Evolutionary conservation across 2,888 invertebrate genomes (phyloP), one percentile per base, ranked within the genome.

Genomic region (Patella pellucida): DNA sequence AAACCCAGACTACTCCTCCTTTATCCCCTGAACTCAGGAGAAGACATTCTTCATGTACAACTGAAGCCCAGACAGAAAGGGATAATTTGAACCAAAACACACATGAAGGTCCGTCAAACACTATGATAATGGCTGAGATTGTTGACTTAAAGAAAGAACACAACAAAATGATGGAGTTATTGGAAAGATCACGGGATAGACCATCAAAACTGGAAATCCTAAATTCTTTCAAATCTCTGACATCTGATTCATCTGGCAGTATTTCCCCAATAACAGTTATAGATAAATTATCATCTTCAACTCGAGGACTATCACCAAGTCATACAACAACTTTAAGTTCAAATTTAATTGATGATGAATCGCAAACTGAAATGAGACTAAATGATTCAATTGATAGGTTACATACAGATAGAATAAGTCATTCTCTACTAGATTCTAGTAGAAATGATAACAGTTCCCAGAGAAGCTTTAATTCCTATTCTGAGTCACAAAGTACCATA

Each of bases 61-160:
- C 62, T 0, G 19, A 23, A 19, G 19, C 23, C 11, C 62, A 62
- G 62, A 62, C 62, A 23, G 62, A 62, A 23, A 19, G 14, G 14
- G 23, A 62, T 62, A 9, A 62, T 23, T 23, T 15, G 23, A 23
- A 19, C 23, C 19, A 23, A 62, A 23, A 19, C 19, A 23, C 23
- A 23, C 19, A 19, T 23, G 62, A 62, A 23, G 23, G 62, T 52
- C 23, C 23, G 19, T n/a, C 52, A 51, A 51, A 41, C 19, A 27
- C 68, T 16, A 50, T n/a, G 67, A 75, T 79, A 9, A 76, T 80
- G 72, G 78, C 80, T 56, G 86, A 86, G 72, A 84, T 88, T 74
- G 84, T 85, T 54, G 85, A 82, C 16, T 79, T 88, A 23, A 83
- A 84, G 70, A 78, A 80, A 50, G 86, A 87, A 73, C 87, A 88